Base-by-base conservation (phyloP, 1,140 invertebrate genomes). In the Zaprionus capensis region DNA sequence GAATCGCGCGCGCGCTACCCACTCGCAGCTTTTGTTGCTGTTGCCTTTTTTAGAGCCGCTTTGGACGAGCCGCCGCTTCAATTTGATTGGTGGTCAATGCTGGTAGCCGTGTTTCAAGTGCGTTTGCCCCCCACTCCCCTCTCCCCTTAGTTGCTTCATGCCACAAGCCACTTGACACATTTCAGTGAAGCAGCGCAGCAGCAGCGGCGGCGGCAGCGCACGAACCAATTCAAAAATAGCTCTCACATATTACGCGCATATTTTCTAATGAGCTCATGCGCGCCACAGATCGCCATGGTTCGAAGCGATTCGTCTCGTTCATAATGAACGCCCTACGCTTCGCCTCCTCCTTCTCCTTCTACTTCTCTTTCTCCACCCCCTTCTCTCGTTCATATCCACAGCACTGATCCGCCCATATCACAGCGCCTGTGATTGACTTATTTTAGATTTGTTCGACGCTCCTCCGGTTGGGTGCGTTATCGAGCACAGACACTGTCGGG, bases 251-350 rank as follows among this genome's bases (percentile, higher is more conserved):
- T 88, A 88, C 81, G 79, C 85, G 85, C 85, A 90, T 88, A 90
- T 88, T 88, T 88, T 88, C 85, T 90, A 88, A 88, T 90, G 85
- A 88, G 85, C 85, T 85, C 84, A 87, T 80, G 84, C 84, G 58
- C 76, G 74, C 68, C 84, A 53, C 64, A 41, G 72, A 81, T 80
- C 76, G 85, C 66, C 79, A 90, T 82, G 84, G 85, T 90, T 90
- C 81, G 71, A 66, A 80, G 76, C 55, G 24, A 53, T 80, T 80
- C 76, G 62, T 49, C 66, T 83, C 77, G 56, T 55, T 66, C 71
- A 71, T 70, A 82, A 82, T 76, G 73, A 66, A 82, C 22, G 51
- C 41, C 56, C 14, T 24, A 26, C 15, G 15, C 38, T 49, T 4
- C 17, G 9, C 17, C 44, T 49, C n/a, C 44, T 22, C 55, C n/a